Evolutionary conservation across 2,888 invertebrate genomes (phyloP).

Genomic region (Strigamia crassipes): DNA sequence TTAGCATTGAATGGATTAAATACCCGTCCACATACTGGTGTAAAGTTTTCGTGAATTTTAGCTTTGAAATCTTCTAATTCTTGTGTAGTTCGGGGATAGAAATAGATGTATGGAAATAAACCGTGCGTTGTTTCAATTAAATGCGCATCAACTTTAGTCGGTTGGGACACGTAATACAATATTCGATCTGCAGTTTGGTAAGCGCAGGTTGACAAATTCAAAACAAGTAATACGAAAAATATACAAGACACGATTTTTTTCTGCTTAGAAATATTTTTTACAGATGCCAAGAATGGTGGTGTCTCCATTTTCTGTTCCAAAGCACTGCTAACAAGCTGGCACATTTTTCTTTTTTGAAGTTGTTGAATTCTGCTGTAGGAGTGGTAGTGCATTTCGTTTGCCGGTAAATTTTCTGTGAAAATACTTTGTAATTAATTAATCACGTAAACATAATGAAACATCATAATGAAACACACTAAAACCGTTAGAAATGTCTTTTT

Average conservation of each 20-base stretch:
- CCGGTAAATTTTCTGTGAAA: too few relatives aligned
- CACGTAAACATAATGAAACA: too few relatives aligned
- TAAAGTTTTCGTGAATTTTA: too few relatives aligned
- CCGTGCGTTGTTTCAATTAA: neutral
- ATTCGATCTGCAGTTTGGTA: neutral
- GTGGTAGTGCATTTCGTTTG: too few relatives aligned
- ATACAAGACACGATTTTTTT: neutral
- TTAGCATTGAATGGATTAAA: neutral
- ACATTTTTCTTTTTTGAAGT: too few relatives aligned
- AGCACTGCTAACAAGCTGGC: too few relatives aligned
- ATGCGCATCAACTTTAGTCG: neutral
- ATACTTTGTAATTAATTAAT: too few relatives aligned
- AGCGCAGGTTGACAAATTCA: neutral
- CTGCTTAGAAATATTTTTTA: neutral
- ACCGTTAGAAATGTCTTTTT: too few relatives aligned
- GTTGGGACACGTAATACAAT: neutral
- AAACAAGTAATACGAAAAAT: neutral
- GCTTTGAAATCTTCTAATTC: neutral
- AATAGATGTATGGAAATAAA: neutral
- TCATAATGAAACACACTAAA: too few relatives aligned
- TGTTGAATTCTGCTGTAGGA: too few relatives aligned
- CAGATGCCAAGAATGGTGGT: neutral
- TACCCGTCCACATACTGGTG: too few relatives aligned
- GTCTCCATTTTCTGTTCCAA: too few relatives aligned
- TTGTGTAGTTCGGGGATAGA: neutral